Conservation (phyloP, 1,140 invertebrate genomes). For the Teleopsis dalmanni region DNA sequence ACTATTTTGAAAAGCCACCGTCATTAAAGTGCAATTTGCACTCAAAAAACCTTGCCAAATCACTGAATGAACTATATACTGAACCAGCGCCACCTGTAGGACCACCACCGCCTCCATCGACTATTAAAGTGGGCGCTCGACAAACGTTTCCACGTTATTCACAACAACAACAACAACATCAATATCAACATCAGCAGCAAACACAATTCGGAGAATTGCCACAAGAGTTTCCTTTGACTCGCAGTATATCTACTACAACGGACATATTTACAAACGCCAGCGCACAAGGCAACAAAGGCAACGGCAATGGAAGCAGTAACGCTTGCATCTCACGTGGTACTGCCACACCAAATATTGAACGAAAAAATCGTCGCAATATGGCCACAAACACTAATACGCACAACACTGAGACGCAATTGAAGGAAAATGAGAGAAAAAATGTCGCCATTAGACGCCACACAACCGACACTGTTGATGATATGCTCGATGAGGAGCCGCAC, state of each 20-base stretch:
- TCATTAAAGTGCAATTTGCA: conserved; percentile 36
- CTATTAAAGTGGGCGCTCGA: conserved; percentile 4
- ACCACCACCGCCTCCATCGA: conserved; percentile 6
- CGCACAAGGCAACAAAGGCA: not conserved
- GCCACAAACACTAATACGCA: not conserved
- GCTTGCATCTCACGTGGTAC: not conserved
- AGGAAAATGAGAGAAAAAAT: not conserved
- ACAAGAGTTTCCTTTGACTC: conserved; percentile 38
- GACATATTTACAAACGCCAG: conserved; percentile 26
- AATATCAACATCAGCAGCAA: conserved; percentile 1
- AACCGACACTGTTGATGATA: conserved; percentile 8
- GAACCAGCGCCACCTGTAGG: conserved; percentile 13
- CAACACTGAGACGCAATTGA: conserved; percentile 3
- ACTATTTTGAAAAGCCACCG: conserved; percentile 36
- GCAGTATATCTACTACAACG: conserved; percentile 40
- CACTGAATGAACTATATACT: conserved; percentile 37
- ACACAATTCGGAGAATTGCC: conserved; percentile 30
- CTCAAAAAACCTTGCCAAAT: conserved; percentile 38
- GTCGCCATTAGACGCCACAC: not conserved
- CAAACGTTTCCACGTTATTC: not conserved
- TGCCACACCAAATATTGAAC: conserved; percentile 22
- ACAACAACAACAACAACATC: not conserved
- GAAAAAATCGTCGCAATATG: conserved; percentile 18
- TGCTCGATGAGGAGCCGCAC: conserved; percentile 9
- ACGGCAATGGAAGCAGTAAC: not conserved